phyloP scores from a whole-genome alignment of 2,888 invertebrate species.

The Dione juno region DNA sequence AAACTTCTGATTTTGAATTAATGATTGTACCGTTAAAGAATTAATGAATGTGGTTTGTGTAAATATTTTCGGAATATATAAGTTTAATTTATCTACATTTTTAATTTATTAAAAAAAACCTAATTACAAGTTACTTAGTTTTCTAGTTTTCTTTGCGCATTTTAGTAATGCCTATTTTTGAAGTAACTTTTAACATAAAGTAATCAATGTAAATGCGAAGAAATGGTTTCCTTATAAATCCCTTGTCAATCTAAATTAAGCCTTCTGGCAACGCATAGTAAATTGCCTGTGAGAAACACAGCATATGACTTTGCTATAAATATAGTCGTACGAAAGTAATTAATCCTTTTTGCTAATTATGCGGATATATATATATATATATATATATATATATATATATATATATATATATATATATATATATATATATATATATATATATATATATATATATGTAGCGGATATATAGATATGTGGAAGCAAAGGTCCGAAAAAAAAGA shows the following conservation, averaged over 20 bases:
- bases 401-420: no score
- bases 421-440: no score
- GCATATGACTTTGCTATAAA: constrained; percentile 31
- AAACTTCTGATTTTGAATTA: constrained; percentile 1
- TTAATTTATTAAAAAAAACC: neutral
- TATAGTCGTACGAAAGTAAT: constrained; percentile 21
- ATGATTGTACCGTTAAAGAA: constrained; percentile 1
- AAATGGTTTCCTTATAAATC: constrained; percentile 23
- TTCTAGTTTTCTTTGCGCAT: no score
- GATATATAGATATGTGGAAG: no score
- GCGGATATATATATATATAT: neutral
- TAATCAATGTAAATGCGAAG: constrained; percentile 21
- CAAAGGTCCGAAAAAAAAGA: no score
- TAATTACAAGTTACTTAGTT: no score
- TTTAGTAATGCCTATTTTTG: no score
- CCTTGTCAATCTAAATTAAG: constrained; percentile 31
- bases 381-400: no score
- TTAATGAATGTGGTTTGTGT: constrained; percentile 10
- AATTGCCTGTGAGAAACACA: constrained; percentile 40
- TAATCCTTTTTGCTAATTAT: constrained; percentile 10
- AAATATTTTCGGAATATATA: neutral
- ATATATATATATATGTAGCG: no score
- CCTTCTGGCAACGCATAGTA: constrained; percentile 29
- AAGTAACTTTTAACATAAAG: neutral
- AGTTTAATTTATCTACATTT: neutral